Conservation (phyloP, 2,888 invertebrate species). For the Spicauda simplicius region DNA sequence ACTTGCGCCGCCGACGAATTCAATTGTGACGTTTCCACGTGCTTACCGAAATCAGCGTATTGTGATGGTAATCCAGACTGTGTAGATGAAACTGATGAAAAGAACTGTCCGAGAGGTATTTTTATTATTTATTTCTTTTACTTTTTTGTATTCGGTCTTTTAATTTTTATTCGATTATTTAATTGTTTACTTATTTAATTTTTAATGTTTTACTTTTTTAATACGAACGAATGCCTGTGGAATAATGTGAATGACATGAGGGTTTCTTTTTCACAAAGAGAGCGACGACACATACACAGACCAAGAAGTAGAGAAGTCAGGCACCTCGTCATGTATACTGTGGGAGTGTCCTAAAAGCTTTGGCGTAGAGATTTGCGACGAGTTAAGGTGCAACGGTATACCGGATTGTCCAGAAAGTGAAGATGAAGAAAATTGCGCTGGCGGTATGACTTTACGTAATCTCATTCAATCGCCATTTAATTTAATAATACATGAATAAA, state of each 20-base stretch:
- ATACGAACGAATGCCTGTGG: neutral
- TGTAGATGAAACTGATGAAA: slow-evolving; percentile 73
- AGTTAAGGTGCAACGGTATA: slow-evolving; percentile 47
- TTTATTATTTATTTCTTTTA: neutral
- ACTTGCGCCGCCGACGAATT: slow-evolving; percentile 53
- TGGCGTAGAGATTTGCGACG: slow-evolving; percentile 42
- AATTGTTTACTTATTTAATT: too few relatives aligned
- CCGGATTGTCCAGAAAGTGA: slow-evolving; percentile 50
- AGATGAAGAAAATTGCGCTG: slow-evolving; percentile 47
- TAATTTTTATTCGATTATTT: too few relatives aligned
- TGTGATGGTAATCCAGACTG: slow-evolving; percentile 78
- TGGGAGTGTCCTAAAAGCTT: slow-evolving; percentile 6
- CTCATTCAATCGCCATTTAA: too few relatives aligned
- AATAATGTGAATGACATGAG: neutral
- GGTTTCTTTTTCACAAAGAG: slow-evolving; percentile 29
- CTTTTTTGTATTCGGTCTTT: neutral
- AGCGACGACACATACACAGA: slow-evolving; percentile 6
- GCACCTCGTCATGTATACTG: neutral
- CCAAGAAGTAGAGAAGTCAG: slow-evolving; percentile 7
- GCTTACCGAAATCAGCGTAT: slow-evolving; percentile 39
- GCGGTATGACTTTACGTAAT: slow-evolving; percentile 3
- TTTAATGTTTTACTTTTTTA: too few relatives aligned
- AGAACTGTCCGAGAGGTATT: slow-evolving; percentile 50
- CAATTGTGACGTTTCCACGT: neutral
- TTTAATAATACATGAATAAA: too few relatives aligned